These are phyloP conservation scores for Paracyclopina nana DNA, from an alignment of 1,140 invertebrate genomes.

Conservation along the genomic window DNA sequence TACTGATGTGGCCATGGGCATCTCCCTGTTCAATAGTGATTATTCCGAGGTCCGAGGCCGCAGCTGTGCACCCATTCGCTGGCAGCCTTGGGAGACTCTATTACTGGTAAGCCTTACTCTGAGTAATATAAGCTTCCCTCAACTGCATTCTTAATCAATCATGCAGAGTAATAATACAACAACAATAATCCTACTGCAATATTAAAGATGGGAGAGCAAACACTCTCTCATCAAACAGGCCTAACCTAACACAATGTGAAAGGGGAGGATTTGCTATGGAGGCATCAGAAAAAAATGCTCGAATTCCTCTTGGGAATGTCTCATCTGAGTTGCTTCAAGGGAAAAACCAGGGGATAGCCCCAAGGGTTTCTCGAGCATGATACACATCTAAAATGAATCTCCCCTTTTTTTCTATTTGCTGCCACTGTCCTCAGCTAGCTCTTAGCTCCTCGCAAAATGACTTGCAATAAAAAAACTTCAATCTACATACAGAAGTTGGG, in stretches of 20 bases:
- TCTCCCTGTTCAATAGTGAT: constrained; percentile 26
- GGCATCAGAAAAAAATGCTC: neutral
- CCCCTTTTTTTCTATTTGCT: too few species aligned
- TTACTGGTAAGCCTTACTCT: constrained; percentile 46
- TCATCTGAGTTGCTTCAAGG: too few species aligned
- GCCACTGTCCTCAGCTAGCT: too few species aligned
- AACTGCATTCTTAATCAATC: neutral
- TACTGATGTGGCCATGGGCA: constrained; percentile 28
- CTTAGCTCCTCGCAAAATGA: too few species aligned
- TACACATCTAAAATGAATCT: too few species aligned
- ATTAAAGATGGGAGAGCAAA: neutral
- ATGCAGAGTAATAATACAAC: neutral
- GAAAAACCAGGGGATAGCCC: too few species aligned
- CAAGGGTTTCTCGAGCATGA: too few species aligned
- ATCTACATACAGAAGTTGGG: too few species aligned
- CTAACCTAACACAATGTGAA: neutral
- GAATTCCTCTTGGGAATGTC: too few species aligned
- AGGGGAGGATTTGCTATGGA: neutral
- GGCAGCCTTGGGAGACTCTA: constrained; percentile 65
- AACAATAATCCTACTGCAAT: neutral
- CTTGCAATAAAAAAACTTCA: too few species aligned
- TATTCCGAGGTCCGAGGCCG: constrained; percentile 30
- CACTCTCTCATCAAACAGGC: neutral
- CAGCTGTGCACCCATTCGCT: constrained; percentile 46
- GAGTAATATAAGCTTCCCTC: neutral